Base-by-base conservation (phyloP, 2,888 invertebrate genomes). In the Lasioglossum morio region DNA sequence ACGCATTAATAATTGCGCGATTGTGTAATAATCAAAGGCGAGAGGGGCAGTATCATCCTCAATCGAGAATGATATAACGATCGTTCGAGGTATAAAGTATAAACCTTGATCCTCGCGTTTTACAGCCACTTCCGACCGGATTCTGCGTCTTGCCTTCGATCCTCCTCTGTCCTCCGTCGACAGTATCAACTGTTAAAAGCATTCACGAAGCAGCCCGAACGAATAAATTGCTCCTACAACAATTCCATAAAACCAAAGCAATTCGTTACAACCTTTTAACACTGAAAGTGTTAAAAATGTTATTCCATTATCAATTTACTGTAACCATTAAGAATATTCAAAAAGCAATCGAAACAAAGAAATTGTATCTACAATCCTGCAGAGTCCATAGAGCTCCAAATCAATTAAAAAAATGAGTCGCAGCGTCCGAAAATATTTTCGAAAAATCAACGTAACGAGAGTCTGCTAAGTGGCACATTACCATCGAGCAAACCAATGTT, bases 11-110 rank as follows among this genome's bases (percentile, higher is more conserved):
- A 85, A 82, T 86, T 75, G 82, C 53, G 27, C 79, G 85, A 87
- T 87, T 85, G 86, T 87, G 81, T 79, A 82, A 86, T 82, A 85
- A 87, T 85, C 85, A 82, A 82, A 70, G 63, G 72, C 77, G 48
- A 74, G 77, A 84, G 74, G 79, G 76, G 48, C 79, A 57, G n/a
- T 73, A 83, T 85, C 79, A 66, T 83, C 37, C 75, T 79, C 53
- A n/a, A 66, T 79, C 84, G 75, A 76, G 74, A 19, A 83, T 76
- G 84, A 78, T 72, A 84, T 78, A 82, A 77, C 74, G 43, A 66
- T 48, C 72, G 37, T 40, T 57, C 46, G 53, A 73, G 53, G 77
- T 77, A 60, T 48, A 81, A 43, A 53, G 77, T 77, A 60, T 48
- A 81, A 43, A 53, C 66, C 72, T 63, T 70, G 77, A 72, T 78